These are phyloP conservation scores for Anoplolepis gracilipes DNA, from an alignment of 1,140 invertebrate species.

Conservation along the genomic window DNA sequence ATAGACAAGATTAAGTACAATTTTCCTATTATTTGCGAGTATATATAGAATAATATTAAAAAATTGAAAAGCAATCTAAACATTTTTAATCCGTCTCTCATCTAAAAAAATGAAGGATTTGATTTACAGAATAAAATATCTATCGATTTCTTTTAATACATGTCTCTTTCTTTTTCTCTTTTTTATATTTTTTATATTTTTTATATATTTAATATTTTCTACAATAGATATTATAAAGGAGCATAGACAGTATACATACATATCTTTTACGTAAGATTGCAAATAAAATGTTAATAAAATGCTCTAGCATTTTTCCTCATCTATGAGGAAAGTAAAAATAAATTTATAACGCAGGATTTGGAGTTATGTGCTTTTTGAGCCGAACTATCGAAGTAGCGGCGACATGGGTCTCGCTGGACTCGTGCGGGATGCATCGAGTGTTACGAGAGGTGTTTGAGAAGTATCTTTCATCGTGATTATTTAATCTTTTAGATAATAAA, in stretches of 20 bases:
- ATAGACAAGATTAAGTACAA: not conserved
- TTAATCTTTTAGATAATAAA: not conserved
- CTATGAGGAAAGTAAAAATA: not conserved
- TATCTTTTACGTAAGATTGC: not conserved
- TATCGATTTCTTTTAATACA: not conserved
- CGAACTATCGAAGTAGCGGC: not conserved
- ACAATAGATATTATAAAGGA: not conserved
- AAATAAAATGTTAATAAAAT: not conserved
- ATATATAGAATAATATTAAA: not conserved
- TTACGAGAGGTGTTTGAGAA: constrained; percentile 52
- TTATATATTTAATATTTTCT: too few species aligned
- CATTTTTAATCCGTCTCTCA: not conserved
- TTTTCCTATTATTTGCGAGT: not conserved
- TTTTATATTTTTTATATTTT: not conserved
- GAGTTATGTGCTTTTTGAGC: constrained; percentile 3
- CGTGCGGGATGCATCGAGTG: constrained; percentile 26
- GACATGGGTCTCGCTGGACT: constrained; percentile 8
- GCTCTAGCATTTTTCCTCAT: too few species aligned
- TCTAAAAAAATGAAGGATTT: not conserved
- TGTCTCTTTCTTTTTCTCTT: too few species aligned
- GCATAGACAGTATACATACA: not conserved
- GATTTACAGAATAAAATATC: not conserved
- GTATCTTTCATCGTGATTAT: constrained; percentile 11
- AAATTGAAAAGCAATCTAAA: not conserved
- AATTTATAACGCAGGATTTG: not conserved